Conservation (phyloP, 2,113 vertebrate genomes). For the Megaceryle maxima region DNA sequence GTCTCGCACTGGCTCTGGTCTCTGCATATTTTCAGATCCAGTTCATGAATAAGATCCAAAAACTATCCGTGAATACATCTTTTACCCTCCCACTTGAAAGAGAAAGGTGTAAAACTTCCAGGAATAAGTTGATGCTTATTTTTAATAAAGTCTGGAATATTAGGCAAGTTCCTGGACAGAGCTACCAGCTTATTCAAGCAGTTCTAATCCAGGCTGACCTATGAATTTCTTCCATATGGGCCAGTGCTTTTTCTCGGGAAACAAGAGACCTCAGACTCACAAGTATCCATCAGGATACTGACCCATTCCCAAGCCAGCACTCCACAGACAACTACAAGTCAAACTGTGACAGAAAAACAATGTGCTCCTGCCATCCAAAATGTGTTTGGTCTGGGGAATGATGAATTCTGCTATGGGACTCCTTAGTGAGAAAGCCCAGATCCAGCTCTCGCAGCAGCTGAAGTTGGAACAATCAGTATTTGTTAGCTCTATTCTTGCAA, state of each 20-base stretch:
- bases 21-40: not conserved
- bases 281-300: not conserved
- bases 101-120: not conserved
- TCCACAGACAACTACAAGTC: rapidly evolving
- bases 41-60: not conserved
- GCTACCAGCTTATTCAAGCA: not conserved
- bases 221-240: not conserved
- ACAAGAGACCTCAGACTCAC: not conserved
- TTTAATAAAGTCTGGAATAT: not conserved
- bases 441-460: not conserved
- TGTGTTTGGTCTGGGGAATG: rapidly evolving
- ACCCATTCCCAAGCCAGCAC: not conserved
- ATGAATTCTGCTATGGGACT: not conserved
- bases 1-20: not conserved
- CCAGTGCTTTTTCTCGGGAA: not conserved
- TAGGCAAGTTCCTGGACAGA: not conserved
- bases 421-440: not conserved
- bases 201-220: not conserved
- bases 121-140: not conserved
- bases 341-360: rapidly evolving
- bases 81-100: not conserved
- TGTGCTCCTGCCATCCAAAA: not conserved
- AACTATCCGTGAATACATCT: not conserved
- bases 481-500: not conserved
- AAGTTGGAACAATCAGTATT: not conserved